Evolutionary conservation across 2,888 invertebrate species (phyloP).

Genomic region (Drosophila borborema): DNA sequence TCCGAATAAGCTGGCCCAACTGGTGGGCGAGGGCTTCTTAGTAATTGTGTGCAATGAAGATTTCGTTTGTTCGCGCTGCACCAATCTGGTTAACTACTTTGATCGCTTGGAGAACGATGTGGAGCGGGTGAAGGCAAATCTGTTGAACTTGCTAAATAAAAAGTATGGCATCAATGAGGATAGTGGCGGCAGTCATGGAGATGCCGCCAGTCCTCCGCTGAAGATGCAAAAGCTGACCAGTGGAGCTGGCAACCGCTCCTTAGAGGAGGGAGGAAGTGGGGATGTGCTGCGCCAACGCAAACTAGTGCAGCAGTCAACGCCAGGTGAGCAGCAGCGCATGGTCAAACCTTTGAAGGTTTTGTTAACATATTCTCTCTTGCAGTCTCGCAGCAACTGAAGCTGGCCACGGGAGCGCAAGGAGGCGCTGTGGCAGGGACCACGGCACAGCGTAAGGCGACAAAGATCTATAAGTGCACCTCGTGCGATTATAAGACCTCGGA

Average conservation of each 20-base stretch:
- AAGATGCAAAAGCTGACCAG: slow-evolving; percentile 84
- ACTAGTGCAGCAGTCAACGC: slow-evolving; percentile 73
- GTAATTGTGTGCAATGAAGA: slow-evolving; percentile 86
- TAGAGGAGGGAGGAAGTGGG: slow-evolving; percentile 63
- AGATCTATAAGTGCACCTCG: slow-evolving; percentile 85
- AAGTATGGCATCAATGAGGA: slow-evolving; percentile 85
- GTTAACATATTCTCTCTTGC: neutral
- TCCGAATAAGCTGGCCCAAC: slow-evolving; percentile 86
- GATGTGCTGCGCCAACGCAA: slow-evolving; percentile 73
- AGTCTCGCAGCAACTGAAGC: slow-evolving; percentile 66
- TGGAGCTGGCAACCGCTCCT: slow-evolving; percentile 68
- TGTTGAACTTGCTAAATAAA: slow-evolving; percentile 84
- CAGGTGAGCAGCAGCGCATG: slow-evolving; percentile 60
- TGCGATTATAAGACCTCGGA: slow-evolving; percentile 85
- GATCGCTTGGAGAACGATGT: slow-evolving; percentile 86
- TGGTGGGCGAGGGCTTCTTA: slow-evolving; percentile 86
- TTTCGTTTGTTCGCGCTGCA: slow-evolving; percentile 85
- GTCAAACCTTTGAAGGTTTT: neutral
- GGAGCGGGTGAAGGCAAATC: slow-evolving; percentile 84
- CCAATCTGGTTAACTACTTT: slow-evolving; percentile 85
- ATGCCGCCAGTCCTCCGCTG: slow-evolving; percentile 77
- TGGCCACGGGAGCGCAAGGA: slow-evolving; percentile 62
- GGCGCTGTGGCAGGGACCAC: slow-evolving; percentile 57
- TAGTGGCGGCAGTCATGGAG: slow-evolving; percentile 53
- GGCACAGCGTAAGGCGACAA: slow-evolving; percentile 82